Percentiles rank a stretch among this genome's conserved stretches.
Conservation (phyloP, 37 sponge, comb jelly and placozoan genomes). For the Petrosia ficiformis region DNA sequence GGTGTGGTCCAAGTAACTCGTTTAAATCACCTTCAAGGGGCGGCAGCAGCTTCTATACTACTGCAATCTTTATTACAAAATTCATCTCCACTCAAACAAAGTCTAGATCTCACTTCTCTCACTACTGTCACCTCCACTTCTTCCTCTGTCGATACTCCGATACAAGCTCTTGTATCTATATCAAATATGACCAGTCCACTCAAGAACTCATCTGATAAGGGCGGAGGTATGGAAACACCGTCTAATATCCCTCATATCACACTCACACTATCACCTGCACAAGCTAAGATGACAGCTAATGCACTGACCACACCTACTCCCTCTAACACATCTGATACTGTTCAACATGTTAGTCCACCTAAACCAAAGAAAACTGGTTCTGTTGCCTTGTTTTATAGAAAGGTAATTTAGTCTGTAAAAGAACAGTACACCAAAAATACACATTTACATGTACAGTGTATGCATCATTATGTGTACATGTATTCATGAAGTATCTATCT, state of each 20-base stretch:
- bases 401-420: slow-evolving; percentile 36
- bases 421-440: no score
- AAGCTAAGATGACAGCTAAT: neutral
- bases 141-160: neutral
- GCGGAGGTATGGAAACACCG: neutral
- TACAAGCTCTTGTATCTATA: neutral
- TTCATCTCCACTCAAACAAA: neutral
- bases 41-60: neutral
- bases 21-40: neutral
- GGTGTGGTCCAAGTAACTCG: neutral
- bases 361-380: slow-evolving; percentile 69
- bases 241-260: neutral
- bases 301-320: slow-evolving; percentile 1
- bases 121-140: neutral
- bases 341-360: slow-evolving; percentile 4
- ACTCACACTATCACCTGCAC: neutral
- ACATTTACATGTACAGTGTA: no score
- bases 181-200: slow-evolving; percentile 1
- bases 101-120: neutral
- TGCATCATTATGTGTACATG: no score
- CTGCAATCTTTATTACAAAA: neutral
- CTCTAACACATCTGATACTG: neutral
- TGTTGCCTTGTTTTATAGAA: slow-evolving; percentile 80
- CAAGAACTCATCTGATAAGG: neutral
- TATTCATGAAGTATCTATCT: no score